Conservation (phyloP, 1,140 invertebrate genomes). For the Bilobella aurantiaca region DNA sequence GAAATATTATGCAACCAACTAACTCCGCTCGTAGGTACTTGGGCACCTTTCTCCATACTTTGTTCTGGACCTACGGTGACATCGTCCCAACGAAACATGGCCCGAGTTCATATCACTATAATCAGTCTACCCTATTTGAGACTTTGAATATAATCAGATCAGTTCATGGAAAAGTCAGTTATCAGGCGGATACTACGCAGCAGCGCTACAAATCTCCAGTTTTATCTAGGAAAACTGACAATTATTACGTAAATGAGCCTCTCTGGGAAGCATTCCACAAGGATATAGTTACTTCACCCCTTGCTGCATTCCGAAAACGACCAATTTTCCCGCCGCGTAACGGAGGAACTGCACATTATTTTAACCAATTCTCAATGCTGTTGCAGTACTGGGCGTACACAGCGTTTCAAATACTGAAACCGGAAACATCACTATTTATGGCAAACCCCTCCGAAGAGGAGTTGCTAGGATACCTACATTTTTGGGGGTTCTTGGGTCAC, state of each 20-base stretch:
- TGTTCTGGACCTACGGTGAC: background rate
- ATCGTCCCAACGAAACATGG: background rate
- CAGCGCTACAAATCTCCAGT: background rate
- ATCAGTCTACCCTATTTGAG: background rate
- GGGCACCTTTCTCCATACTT: background rate
- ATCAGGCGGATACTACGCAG: background rate
- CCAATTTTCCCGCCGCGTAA: background rate
- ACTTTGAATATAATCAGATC: background rate
- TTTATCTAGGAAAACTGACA: background rate
- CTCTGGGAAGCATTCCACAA: background rate
- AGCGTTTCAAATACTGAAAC: background rate
- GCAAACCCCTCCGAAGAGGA: background rate
- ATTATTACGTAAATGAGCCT: background rate
- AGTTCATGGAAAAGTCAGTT: background rate
- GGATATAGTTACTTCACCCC: background rate
- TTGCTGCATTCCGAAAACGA: background rate
- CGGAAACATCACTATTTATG: background rate
- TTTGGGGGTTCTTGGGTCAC: background rate
- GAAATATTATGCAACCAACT: background rate
- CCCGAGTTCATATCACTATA: no score
- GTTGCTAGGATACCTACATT: background rate
- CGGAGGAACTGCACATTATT: background rate
- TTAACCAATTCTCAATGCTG: background rate
- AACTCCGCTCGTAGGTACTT: background rate
- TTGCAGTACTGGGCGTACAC: background rate